Evolutionary conservation across 1,140 invertebrate genomes (phyloP).

Genomic region (Drosophila bocqueti): DNA sequence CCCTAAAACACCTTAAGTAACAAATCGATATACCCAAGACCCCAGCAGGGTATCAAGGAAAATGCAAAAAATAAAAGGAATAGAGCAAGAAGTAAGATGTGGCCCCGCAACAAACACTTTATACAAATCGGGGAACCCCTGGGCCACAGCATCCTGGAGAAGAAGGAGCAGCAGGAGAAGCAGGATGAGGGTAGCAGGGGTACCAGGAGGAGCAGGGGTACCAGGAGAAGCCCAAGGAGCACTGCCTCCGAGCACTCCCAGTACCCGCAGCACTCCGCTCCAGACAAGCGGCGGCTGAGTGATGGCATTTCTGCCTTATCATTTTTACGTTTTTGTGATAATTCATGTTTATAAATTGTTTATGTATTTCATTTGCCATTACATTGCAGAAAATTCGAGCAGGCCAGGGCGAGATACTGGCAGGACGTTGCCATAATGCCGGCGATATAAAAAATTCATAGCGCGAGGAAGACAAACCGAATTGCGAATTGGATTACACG

Average conservation of each 20-base stretch:
- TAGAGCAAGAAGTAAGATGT: conserved; percentile 11
- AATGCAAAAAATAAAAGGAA: conserved; percentile 7
- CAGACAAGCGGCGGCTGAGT: conserved; percentile 41
- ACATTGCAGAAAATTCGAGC: conserved; percentile 56
- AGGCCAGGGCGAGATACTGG: neutral
- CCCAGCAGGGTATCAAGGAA: neutral
- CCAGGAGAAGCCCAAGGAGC: neutral
- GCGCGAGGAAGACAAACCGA: conserved; percentile 29
- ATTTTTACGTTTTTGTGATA: conserved; percentile 76
- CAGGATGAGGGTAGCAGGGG: neutral
- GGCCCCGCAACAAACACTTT: conserved; percentile 44
- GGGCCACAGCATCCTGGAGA: conserved; percentile 8
- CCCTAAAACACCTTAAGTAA: neutral
- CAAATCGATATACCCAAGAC: too few species aligned
- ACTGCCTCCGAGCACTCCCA: neutral
- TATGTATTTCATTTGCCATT: conserved; percentile 76
- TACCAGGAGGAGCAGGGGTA: neutral
- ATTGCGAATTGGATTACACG: conserved; percentile 48
- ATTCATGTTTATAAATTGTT: conserved; percentile 81
- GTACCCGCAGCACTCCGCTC: neutral
- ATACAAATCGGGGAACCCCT: conserved; percentile 66
- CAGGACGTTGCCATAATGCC: conserved; percentile 11
- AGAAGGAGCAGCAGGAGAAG: neutral
- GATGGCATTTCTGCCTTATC: conserved; percentile 65
- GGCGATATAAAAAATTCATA: conserved; percentile 56